Conservation (phyloP, 2,113 vertebrate genomes). For the Rattus norvegicus region DNA sequence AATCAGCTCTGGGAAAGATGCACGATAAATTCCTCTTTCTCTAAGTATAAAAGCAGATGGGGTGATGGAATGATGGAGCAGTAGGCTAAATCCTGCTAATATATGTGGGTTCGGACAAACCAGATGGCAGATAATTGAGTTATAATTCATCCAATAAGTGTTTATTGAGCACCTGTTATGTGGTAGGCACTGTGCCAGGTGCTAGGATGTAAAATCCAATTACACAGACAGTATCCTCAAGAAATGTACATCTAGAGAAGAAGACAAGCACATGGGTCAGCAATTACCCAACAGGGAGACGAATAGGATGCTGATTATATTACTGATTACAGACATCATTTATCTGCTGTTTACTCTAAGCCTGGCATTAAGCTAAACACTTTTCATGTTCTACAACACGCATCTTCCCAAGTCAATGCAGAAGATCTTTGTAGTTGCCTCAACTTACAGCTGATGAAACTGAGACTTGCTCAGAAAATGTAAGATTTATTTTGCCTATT, state of each 20-base stretch:
- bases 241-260: slow-evolving; percentile 70
- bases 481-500: not conserved
- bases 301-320: slow-evolving; percentile 11
- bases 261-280: slow-evolving; percentile 57
- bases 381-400: slow-evolving; percentile 41
- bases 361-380: slow-evolving; percentile 49
- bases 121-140: slow-evolving; percentile 83
- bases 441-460: not conserved
- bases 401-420: slow-evolving; percentile 1
- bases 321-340: slow-evolving; percentile 45
- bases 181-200: slow-evolving; percentile 77
- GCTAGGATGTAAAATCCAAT: slow-evolving; percentile 78
- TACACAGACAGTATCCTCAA: slow-evolving; percentile 74
- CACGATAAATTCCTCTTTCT: slow-evolving; percentile 41
- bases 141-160: slow-evolving; percentile 83
- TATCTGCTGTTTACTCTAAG: slow-evolving; percentile 52
- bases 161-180: slow-evolving; percentile 83
- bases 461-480: not conserved
- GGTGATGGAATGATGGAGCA: slow-evolving; percentile 63
- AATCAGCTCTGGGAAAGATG: slow-evolving; percentile 9
- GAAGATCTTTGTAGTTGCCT: not conserved
- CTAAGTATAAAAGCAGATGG: slow-evolving; percentile 67
- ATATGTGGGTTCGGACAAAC: slow-evolving; percentile 76
- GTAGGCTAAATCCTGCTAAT: slow-evolving; percentile 72
- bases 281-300: slow-evolving; percentile 60